A percentile compares a stretch with the other conserved stretches of the same genome.
Evolutionary conservation across 2,797 vertebrate species (phyloP).

Genomic region (Epinephelus malabaricus): DNA sequence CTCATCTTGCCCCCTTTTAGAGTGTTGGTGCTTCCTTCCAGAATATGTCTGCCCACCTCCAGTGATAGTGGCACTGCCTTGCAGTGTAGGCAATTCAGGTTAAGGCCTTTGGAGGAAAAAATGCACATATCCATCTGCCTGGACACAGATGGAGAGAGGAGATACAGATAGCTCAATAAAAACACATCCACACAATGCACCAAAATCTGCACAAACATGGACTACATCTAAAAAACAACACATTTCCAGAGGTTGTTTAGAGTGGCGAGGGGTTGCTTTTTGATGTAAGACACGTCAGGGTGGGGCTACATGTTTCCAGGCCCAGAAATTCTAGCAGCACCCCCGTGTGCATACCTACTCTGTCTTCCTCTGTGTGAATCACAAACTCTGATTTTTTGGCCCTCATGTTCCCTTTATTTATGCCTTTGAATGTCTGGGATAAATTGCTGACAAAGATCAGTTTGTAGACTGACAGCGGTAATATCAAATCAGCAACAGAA

Average conservation of each 20-base stretch:
- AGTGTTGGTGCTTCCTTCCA: conserved; percentile 19
- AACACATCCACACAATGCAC: conserved; percentile 10
- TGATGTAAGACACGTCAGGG: neutral
- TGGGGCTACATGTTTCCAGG: conserved; percentile 20
- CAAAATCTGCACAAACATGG: conserved; percentile 14
- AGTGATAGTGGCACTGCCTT: neutral
- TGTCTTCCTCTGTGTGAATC: neutral
- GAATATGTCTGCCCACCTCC: conserved; percentile 18
- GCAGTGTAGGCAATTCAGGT: conserved; percentile 20
- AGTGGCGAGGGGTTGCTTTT: conserved; percentile 6
- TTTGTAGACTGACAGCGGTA: conserved; percentile 56
- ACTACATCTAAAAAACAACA: conserved; percentile 4
- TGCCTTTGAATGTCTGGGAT: conserved; percentile 29
- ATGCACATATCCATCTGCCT: conserved; percentile 31
- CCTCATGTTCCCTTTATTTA: conserved; percentile 23
- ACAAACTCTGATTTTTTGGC: conserved; percentile 35
- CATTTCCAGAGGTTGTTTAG: conserved; percentile 9
- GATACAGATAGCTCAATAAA: conserved; percentile 16
- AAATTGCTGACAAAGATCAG: conserved; percentile 51
- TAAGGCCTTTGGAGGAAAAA: conserved; percentile 15
- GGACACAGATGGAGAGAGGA: conserved; percentile 32
- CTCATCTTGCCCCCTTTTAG: conserved; percentile 23
- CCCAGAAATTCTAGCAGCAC: conserved; percentile 17
- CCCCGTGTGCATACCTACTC: neutral
- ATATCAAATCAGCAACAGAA: conserved; percentile 62